Evolutionary conservation across 2,113 vertebrate species (phyloP), one percentile per base, ranked within the genome.

Genomic region (Ptilorrhoa leucosticta): DNA sequence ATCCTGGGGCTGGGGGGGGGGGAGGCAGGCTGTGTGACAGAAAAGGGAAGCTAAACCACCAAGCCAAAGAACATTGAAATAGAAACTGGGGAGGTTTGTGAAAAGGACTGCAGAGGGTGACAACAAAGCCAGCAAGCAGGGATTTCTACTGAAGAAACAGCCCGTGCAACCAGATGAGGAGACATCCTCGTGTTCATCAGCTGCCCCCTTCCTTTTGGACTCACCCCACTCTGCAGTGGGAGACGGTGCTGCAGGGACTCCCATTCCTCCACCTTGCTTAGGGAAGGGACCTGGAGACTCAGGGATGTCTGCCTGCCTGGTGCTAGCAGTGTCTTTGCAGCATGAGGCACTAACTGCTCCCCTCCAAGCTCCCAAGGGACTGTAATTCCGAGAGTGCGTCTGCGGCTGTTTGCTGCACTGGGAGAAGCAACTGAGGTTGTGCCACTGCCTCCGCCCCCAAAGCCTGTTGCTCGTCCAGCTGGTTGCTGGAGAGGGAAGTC

Each of bases 261-360:
- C 17, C 1, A 0, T 68, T 70, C 72, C 63, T 53, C 26, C 53
- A 11, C 54, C 33, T 51, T 33, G 20, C 57, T 35, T 22, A 30
- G 40, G n/a, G 19, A 40, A 87, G 30, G 26, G 47, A 10, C 22
- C 22, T 54, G 57, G 53, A 45, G n/a, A 17, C 9, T 16, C 1
- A 2, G 39, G 58, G 37, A 33, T 1, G 0, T 3, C 71, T 13
- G 40, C 2, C 48, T 58, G 72, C 44, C 48, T 17, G 4, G 0
- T 13, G 37, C 27, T 9, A 20, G 66, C 45, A 28, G 39, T 6
- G 8, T 16, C 63, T 44, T 23, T 57, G 70, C 54, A 85, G 61
- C 10, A 1, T 2, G 31, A 68, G 51, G 39, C 44, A 47, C 72
- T 17, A 0, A 23, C 64, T 45, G 5, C 42, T 66, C 42, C 60